Evolutionary conservation across 2,113 vertebrate species (phyloP).

Genomic region (Leptobrachium leishanense): DNA sequence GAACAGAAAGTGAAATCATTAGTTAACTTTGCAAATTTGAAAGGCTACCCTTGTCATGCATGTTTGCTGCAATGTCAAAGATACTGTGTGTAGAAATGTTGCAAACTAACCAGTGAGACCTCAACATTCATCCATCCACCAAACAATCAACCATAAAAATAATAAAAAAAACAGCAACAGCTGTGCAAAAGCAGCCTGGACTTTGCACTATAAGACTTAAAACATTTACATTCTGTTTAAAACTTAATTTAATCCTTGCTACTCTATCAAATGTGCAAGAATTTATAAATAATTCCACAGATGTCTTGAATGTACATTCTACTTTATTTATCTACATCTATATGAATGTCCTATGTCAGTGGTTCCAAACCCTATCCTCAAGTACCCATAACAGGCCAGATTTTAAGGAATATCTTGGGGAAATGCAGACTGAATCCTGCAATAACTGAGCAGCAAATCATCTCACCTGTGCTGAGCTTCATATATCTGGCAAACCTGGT

Average conservation of each 20-base stretch:
- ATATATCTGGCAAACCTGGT: no score
- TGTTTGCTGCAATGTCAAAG: conserved; percentile 37
- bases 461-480: no score
- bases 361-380: no score
- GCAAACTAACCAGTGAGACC: not conserved
- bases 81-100: not conserved
- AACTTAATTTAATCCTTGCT: not conserved
- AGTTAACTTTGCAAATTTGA: conserved; percentile 37
- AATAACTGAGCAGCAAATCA: no score
- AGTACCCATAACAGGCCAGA: no score
- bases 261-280: conserved; percentile 15
- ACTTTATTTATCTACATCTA: not conserved
- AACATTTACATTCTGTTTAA: not conserved
- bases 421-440: no score
- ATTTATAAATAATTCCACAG: conserved; percentile 9
- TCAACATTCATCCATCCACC: not conserved
- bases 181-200: conserved; percentile 13
- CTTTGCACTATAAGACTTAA: not conserved
- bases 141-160: conserved; percentile 24
- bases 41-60: not conserved
- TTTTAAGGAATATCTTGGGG: no score
- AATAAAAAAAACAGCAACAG: conserved; percentile 15
- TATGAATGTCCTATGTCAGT: no score
- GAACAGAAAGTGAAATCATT: not conserved
- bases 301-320: conserved; percentile 6